phyloP scores from a whole-genome alignment of 1,140 invertebrate species.

The Lethrus apterus region DNA sequence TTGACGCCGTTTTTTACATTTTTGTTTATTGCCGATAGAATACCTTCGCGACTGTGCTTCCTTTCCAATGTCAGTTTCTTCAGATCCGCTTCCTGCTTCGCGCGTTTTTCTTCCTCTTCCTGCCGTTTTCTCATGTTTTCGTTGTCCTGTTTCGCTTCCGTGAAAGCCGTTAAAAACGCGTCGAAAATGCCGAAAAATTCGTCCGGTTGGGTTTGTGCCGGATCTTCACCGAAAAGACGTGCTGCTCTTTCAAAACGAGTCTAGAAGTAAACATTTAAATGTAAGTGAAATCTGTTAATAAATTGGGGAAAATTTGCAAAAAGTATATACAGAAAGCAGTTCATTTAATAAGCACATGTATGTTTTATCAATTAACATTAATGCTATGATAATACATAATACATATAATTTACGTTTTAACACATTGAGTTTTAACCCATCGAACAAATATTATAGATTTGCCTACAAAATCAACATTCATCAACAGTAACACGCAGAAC shows the following conservation, averaged over 20 bases:
- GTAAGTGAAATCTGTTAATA: background rate
- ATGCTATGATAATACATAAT: no score
- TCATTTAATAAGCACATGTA: no score
- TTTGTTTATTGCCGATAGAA: constrained; percentile 48
- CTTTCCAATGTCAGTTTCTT: constrained; percentile 82
- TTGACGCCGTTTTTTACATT: constrained; percentile 36
- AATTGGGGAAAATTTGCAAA: no score
- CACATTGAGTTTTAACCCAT: no score
- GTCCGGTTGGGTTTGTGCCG: constrained; percentile 78
- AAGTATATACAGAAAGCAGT: no score
- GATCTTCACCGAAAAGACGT: constrained; percentile 85
- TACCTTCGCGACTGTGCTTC: constrained; percentile 69
- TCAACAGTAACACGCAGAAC: no score
- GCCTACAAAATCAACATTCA: no score
- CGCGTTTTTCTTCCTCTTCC: constrained; percentile 88
- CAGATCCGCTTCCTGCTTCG: constrained; percentile 83
- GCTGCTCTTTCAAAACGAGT: constrained; percentile 77
- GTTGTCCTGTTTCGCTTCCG: constrained; percentile 84
- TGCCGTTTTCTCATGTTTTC: constrained; percentile 74
- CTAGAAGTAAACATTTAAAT: constrained; percentile 19
- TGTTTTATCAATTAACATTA: no score
- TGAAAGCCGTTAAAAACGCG: constrained; percentile 75
- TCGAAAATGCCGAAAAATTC: constrained; percentile 96
- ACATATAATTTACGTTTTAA: no score
- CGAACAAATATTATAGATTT: no score